These are phyloP conservation scores for Oncorhynchus nerka DNA, from an alignment of 2,113 vertebrate species.

Conservation along the genomic window DNA sequence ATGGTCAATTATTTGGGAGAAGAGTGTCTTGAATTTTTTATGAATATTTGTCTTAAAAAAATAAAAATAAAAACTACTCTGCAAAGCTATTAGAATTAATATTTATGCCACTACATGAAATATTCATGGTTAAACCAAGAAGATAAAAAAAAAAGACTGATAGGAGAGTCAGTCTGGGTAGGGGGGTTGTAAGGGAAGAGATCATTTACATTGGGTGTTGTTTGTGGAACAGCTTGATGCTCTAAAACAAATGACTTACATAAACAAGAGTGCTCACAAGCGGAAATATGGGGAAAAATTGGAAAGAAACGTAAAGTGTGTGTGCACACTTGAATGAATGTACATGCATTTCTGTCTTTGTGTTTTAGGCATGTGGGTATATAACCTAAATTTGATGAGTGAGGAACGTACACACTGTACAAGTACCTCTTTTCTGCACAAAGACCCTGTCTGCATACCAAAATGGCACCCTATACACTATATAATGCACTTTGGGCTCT, in stretches of 20 bases:
- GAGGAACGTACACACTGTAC: too few species aligned
- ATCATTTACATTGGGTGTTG: too few species aligned
- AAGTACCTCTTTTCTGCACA: too few species aligned
- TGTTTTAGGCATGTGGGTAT: constrained; percentile 19
- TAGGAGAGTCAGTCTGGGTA: constrained; percentile 37
- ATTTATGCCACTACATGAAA: constrained; percentile 98
- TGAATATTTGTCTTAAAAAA: constrained; percentile 95
- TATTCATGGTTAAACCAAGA: constrained; percentile 88
- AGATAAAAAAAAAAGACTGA: constrained; percentile 71
- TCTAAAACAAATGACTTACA: too few species aligned
- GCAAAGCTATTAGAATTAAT: constrained; percentile 99
- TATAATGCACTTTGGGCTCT: too few species aligned
- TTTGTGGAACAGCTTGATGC: too few species aligned
- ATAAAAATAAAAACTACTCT: constrained; percentile 90
- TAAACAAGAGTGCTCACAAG: too few species aligned
- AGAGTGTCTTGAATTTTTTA: constrained; percentile 90
- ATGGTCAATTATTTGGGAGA: constrained; percentile 62
- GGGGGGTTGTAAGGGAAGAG: background rate
- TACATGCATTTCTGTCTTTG: constrained; percentile 32
- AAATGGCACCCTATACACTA: constrained; percentile 41
- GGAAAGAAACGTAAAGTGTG: background rate
- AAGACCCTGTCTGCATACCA: constrained; percentile 57
- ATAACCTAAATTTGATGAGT: background rate
- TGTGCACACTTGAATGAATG: constrained; percentile 37
- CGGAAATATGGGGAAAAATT: too few species aligned